Evolutionary conservation across 2,113 vertebrate species (phyloP).

Genomic region (Mus pahari): DNA sequence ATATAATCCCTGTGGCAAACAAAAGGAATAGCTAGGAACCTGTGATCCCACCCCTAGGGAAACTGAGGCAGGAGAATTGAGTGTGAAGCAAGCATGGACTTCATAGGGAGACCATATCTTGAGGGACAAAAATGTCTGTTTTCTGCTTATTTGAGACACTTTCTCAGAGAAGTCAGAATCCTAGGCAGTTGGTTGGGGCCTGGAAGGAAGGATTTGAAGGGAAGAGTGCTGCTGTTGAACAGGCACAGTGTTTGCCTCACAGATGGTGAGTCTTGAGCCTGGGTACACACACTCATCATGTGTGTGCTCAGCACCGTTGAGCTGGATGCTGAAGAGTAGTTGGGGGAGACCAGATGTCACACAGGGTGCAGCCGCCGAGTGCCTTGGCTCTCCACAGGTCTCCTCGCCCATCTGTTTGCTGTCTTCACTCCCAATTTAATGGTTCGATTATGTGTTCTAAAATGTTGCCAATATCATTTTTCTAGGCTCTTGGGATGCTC

Average conservation of each 20-base stretch:
- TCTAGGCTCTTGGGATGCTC: constrained; percentile 96
- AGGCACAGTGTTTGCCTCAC: not conserved
- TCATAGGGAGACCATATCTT: not conserved
- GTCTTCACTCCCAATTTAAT: not conserved
- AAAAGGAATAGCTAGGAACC: not conserved
- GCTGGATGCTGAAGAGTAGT: not conserved
- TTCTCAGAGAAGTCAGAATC: not conserved
- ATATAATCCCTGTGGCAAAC: not conserved
- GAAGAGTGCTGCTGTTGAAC: rapidly evolving
- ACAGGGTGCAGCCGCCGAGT: not conserved
- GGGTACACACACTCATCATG: rapidly evolving
- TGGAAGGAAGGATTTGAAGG: too few species aligned
- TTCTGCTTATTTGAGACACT: not conserved
- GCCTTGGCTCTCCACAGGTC: not conserved
- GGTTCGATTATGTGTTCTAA: not conserved
- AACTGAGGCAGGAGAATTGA: not conserved
- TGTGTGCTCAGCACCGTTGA: not conserved
- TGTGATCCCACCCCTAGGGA: not conserved
- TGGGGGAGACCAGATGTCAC: not conserved
- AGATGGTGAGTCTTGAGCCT: not conserved
- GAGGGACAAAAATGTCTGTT: not conserved
- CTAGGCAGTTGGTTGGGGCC: not conserved
- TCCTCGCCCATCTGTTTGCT: not conserved
- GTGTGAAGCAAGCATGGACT: not conserved
- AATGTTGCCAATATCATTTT: constrained; percentile 57